These are phyloP conservation scores for Lepeophtheirus salmonis DNA, from an alignment of 1,140 invertebrate genomes.

Conservation along the genomic window DNA sequence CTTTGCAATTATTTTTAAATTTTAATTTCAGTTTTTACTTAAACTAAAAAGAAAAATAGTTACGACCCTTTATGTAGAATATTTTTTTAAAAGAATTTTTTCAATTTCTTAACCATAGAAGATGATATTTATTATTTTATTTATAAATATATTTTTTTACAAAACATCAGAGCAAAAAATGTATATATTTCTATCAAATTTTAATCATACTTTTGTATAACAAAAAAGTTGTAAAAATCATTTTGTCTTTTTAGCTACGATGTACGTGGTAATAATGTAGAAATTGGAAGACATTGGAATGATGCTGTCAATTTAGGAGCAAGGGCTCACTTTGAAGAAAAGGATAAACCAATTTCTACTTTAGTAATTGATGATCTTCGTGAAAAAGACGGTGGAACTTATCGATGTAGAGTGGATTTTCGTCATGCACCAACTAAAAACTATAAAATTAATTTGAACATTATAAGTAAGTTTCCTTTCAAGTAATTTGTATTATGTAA, in stretches of 20 bases:
- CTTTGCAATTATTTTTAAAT: too few relatives aligned
- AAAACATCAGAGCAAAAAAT: too few relatives aligned
- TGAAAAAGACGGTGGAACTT: slow-evolving; percentile 54
- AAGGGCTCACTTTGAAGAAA: slow-evolving; percentile 15
- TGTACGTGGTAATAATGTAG: slow-evolving; percentile 8
- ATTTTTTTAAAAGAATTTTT: too few relatives aligned
- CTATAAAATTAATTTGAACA: slow-evolving; percentile 60
- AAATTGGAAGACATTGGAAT: slow-evolving; percentile 19
- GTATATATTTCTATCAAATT: too few relatives aligned
- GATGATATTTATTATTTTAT: too few relatives aligned
- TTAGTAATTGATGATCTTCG: slow-evolving; percentile 49
- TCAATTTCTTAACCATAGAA: too few relatives aligned
- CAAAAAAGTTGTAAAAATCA: too few relatives aligned
- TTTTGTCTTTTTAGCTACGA: slow-evolving; percentile 11
- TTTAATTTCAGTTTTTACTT: too few relatives aligned
- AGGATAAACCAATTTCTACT: background rate
- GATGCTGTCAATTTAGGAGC: slow-evolving; percentile 17
- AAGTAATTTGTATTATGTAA: background rate
- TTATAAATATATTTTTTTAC: too few relatives aligned
- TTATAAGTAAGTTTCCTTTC: slow-evolving; percentile 47
- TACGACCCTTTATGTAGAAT: too few relatives aligned
- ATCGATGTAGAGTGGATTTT: slow-evolving; percentile 69
- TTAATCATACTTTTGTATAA: too few relatives aligned
- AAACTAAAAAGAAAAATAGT: too few relatives aligned
- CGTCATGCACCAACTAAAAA: slow-evolving; percentile 64